Evolutionary conservation across 2,888 invertebrate species (phyloP).

Genomic region (Drosophila planitibia): DNA sequence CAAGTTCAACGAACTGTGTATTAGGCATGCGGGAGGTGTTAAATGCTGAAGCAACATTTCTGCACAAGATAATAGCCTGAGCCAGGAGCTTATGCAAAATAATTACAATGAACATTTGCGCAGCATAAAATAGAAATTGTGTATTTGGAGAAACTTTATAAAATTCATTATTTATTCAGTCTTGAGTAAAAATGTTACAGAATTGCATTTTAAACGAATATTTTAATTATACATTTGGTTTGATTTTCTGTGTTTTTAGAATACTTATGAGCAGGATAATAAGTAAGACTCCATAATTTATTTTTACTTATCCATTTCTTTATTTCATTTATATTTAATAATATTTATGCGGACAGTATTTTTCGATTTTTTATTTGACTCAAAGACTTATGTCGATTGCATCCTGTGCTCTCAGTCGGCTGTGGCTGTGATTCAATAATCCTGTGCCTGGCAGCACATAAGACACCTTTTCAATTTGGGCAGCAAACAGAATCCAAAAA

Average conservation of each 20-base stretch:
- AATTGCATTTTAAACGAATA: neutral
- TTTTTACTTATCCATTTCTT: neutral
- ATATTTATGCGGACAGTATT: neutral
- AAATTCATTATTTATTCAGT: neutral
- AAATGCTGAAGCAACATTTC: slow-evolving; percentile 5
- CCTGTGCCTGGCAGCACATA: slow-evolving; percentile 19
- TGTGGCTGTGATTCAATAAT: slow-evolving; percentile 33
- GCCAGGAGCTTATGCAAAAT: neutral
- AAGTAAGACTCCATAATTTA: neutral
- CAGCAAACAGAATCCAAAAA: slow-evolving; percentile 3
- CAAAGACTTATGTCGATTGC: neutral
- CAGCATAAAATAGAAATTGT: neutral
- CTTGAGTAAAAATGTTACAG: neutral
- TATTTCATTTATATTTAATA: neutral
- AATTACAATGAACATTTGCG: neutral
- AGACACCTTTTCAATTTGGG: slow-evolving; percentile 51
- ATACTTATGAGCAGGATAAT: neutral
- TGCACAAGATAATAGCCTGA: neutral
- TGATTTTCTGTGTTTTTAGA: too few species aligned
- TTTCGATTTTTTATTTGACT: neutral
- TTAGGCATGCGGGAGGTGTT: neutral
- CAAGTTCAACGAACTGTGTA: slow-evolving; percentile 38
- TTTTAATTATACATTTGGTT: neutral
- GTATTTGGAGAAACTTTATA: neutral
- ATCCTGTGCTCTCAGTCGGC: neutral